A percentile compares a stretch with the other conserved stretches of the same genome.
These are phyloP conservation scores for Yponomeuta plumbellus DNA, from an alignment of 2,888 invertebrate genomes.

Conservation along the genomic window DNA sequence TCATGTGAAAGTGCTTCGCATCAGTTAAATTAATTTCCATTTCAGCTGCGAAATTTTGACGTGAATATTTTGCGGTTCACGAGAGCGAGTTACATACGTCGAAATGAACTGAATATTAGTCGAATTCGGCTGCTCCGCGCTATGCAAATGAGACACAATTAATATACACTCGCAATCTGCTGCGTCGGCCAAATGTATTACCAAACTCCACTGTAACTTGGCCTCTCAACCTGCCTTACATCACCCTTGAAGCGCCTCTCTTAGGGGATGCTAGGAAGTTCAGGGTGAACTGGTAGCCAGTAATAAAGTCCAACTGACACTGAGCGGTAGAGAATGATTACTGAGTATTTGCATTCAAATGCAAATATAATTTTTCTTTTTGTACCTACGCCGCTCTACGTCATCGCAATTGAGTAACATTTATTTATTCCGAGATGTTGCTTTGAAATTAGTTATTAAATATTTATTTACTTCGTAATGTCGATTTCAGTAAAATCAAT, in stretches of 20 bases:
- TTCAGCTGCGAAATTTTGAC: background rate
- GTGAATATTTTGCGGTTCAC: background rate
- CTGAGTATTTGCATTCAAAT: background rate
- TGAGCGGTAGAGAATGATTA: background rate
- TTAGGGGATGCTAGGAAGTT: background rate
- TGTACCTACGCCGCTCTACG: background rate
- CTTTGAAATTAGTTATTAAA: background rate
- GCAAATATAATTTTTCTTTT: background rate
- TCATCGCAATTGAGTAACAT: background rate
- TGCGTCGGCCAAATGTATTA: constrained; percentile 18
- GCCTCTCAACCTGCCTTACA: background rate
- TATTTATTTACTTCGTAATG: no score
- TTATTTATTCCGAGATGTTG: background rate
- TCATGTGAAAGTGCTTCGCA: background rate
- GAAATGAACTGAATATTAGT: constrained; percentile 31
- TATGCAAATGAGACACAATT: constrained; percentile 53
- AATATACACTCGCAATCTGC: constrained; percentile 43
- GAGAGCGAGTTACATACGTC: constrained; percentile 9
- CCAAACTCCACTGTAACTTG: background rate
- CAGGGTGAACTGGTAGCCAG: background rate
- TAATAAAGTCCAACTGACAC: background rate
- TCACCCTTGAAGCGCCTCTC: background rate
- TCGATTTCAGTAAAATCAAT: no score
- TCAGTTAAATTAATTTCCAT: background rate
- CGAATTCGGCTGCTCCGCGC: constrained; percentile 51